These are phyloP conservation scores for Hemitrygon akajei DNA, from an alignment of 2,797 vertebrate genomes.

Conservation along the genomic window DNA sequence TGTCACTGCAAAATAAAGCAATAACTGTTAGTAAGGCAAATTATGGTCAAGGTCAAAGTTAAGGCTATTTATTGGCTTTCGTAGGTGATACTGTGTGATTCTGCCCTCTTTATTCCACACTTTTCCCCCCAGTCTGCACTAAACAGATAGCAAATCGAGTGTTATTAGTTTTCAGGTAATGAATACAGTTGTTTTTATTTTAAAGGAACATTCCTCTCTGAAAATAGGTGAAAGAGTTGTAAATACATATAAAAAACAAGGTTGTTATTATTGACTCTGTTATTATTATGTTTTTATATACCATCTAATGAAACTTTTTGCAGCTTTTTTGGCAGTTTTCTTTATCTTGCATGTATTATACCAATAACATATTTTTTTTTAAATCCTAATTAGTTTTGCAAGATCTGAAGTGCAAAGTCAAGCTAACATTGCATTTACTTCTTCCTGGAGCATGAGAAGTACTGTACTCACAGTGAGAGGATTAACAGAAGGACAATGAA, in stretches of 20 bases:
- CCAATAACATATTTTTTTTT: neutral
- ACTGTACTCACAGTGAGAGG: neutral
- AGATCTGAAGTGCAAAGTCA: neutral
- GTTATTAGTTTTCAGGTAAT: neutral
- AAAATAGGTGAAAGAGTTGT: neutral
- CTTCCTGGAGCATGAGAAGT: neutral
- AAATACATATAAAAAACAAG: neutral
- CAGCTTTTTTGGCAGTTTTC: neutral
- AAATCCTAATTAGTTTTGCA: neutral
- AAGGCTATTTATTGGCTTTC: neutral
- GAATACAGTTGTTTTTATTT: neutral
- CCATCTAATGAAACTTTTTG: neutral
- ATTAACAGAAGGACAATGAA: neutral
- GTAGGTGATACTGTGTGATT: neutral
- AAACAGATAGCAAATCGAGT: neutral
- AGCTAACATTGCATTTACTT: neutral
- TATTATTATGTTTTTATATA: neutral
- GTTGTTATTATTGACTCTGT: neutral
- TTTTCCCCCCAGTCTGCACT: neutral
- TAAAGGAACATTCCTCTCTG: neutral
- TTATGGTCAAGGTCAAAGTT: no score
- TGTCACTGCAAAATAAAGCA: neutral
- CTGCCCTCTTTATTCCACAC: neutral
- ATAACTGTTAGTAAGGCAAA: no score
- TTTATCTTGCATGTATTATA: neutral